Evolutionary conservation across 2,888 invertebrate species (phyloP), one percentile per base, ranked within the genome.

Genomic region (Plutella xylostella): DNA sequence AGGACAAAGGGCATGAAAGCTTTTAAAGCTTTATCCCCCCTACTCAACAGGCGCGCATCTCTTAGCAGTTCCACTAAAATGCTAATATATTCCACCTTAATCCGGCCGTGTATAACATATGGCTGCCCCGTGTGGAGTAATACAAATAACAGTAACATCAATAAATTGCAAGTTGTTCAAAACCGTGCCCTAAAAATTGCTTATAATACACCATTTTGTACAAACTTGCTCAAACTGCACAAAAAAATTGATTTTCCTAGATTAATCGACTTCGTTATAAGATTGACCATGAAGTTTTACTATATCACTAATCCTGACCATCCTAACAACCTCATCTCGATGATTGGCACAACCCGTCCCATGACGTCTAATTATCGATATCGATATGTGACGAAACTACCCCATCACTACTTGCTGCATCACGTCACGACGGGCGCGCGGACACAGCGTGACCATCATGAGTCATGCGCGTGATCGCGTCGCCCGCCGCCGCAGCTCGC

Each of bases 91-190:
- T 11, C 33, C 2, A 42, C 46, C 2, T 33, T 46, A 1, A 37
- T 46, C 2, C 7, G 38, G 20, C 46, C 46, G 1, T 39, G 38
- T 14, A 33, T 46, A 5, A 46, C 46, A 1, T 46, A 43, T 15
- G 46, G 38, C 4, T 39, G 38, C 25, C 43, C 46, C 1, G 43
- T 46, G 14, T 46, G 46, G 43, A 46, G 46, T 14, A 43, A 28
- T 18, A 46, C 46, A 2, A 33, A 33, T 22, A 9, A 31, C 11
- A 18, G 20, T 14, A 45, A 45, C 15, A 31, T 38, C 15, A 1
- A 20, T 6, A 2, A 15, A 17, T 33, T 46, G 11, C 46, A 46
- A 20, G 28, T 39, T 5, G 34, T 46, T n/a, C 43, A 46, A 46
- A 46, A 46, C 21, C 42, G 33, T 33, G 43, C 46, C 2, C 1